Evolutionary conservation across 1,140 invertebrate genomes (phyloP), one percentile per base, ranked within the genome.

Genomic region (Parasteatoda tepidariorum): DNA sequence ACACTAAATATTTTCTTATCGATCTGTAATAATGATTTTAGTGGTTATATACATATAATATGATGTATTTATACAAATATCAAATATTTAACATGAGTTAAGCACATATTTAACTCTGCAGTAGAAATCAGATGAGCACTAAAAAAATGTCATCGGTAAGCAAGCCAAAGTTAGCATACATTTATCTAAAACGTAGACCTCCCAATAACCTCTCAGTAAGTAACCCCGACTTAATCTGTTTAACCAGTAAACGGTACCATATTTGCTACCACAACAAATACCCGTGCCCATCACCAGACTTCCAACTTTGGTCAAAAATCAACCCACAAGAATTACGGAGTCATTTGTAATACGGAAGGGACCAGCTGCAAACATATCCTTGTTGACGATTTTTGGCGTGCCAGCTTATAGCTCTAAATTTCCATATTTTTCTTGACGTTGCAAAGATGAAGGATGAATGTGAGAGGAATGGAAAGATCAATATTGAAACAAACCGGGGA

Each of bases 401-500:
- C 11, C 61, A 64, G 26, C 28, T 26, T 13, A 30, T 28, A 24
- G 61, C 33, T 76, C 59, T 30, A 55, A 34, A 81, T 81, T 70
- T 82, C 67, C 76, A 71, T 71, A 71, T 61, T 82, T 79, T 82
- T 67, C 61, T 71, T 62, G 22, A 82, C 48, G 61, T 33, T 26
- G 9, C 48, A 55, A 34, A 26, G 74, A 67, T 33, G 66, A 22
- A 7, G 7, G 1, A 28, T 70, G 78, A 81, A 81, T 70, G 57
- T 34, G 76, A 54, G 28, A 22, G 33, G 24, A 68, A 59, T 28
- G 41, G 54, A 70, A 70, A 82, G 66, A 82, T 82, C 66, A 82
- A 82, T 82, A 82, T 82, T 82, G 78, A 82, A 82, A 82, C 78
- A 82, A 82, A 82, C 66, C 22, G 76, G 66, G 68, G 66, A 67